These are phyloP conservation scores for Harpalus rubripes DNA, from an alignment of 2,888 invertebrate genomes.

Conservation along the genomic window DNA sequence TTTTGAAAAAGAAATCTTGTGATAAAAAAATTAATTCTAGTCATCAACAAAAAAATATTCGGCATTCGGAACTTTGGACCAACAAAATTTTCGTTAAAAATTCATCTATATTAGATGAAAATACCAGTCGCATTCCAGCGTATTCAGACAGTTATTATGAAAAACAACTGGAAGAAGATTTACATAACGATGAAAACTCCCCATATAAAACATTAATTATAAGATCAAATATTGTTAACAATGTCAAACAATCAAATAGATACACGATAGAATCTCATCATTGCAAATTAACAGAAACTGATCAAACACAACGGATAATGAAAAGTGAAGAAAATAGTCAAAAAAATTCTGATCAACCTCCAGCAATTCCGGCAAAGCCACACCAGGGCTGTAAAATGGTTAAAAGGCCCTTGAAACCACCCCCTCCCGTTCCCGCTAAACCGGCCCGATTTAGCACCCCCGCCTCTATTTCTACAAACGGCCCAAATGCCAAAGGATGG, in stretches of 20 bases:
- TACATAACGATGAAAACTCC: slow-evolving; percentile 54
- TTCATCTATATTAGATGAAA: slow-evolving; percentile 24
- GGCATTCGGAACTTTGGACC: slow-evolving; percentile 21
- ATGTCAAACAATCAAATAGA: slow-evolving; percentile 20
- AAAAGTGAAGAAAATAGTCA: not conserved
- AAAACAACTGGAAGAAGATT: slow-evolving; percentile 60
- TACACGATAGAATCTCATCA: slow-evolving; percentile 10
- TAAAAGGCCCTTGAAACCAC: slow-evolving; percentile 78
- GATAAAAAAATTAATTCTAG: slow-evolving; percentile 83
- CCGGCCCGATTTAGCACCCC: slow-evolving; percentile 75
- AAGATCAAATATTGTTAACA: not conserved
- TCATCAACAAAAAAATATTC: slow-evolving; percentile 76
- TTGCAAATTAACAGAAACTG: not conserved
- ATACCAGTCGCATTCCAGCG: slow-evolving; percentile 18
- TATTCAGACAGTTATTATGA: slow-evolving; percentile 56
- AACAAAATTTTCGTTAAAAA: slow-evolving; percentile 41
- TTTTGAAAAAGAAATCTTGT: slow-evolving; percentile 50
- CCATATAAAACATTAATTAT: slow-evolving; percentile 31
- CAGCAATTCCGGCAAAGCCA: slow-evolving; percentile 29
- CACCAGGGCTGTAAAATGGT: slow-evolving; percentile 59
- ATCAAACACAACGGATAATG: not conserved
- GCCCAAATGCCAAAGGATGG: slow-evolving; percentile 81
- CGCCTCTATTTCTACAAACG: slow-evolving; percentile 41
- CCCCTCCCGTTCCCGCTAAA: slow-evolving; percentile 84
- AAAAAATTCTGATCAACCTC: slow-evolving; percentile 15